These are phyloP conservation scores for Colletes collaris DNA, from an alignment of 2,888 invertebrate species.

Conservation along the genomic window DNA sequence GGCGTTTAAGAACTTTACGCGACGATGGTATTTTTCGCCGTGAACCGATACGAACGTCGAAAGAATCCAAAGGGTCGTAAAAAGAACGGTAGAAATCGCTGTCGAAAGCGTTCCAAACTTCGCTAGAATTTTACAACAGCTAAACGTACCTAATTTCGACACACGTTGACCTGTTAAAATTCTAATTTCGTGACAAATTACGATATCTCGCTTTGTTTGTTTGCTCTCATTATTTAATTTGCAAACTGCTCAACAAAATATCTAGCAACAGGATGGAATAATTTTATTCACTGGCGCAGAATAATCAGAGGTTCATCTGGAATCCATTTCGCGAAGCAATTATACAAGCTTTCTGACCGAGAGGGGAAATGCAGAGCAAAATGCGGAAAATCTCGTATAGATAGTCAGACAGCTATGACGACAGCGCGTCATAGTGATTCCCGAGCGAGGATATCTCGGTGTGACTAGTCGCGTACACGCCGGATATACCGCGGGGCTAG, in stretches of 20 bases:
- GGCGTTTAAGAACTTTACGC: constrained; percentile 1
- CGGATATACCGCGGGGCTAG: constrained; percentile 59
- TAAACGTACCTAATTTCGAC: too few relatives aligned
- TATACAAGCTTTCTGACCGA: neutral
- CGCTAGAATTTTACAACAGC: neutral
- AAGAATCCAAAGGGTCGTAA: constrained; percentile 5
- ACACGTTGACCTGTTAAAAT: too few relatives aligned
- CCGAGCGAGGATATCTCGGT: constrained; percentile 62
- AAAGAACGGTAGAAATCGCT: neutral
- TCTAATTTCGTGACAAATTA: too few relatives aligned
- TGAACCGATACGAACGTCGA: neutral
- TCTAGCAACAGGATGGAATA: too few relatives aligned
- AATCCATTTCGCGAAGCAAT: neutral
- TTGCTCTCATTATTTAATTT: too few relatives aligned
- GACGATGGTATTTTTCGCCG: neutral
- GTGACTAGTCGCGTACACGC: constrained; percentile 49
- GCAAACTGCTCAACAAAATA: too few relatives aligned
- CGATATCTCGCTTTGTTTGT: too few relatives aligned
- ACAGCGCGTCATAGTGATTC: constrained; percentile 63
- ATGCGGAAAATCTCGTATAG: constrained; percentile 15
- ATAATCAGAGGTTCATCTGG: too few relatives aligned
- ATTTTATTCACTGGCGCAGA: too few relatives aligned
- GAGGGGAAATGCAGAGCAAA: constrained; percentile 16
- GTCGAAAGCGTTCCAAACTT: neutral
- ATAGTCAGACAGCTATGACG: constrained; percentile 55